Percentiles rank a stretch among this genome's conserved stretches.
These are phyloP conservation scores for Nannobrachium achirus DNA, from an alignment of 2,113 vertebrate species.

Conservation along the genomic window DNA sequence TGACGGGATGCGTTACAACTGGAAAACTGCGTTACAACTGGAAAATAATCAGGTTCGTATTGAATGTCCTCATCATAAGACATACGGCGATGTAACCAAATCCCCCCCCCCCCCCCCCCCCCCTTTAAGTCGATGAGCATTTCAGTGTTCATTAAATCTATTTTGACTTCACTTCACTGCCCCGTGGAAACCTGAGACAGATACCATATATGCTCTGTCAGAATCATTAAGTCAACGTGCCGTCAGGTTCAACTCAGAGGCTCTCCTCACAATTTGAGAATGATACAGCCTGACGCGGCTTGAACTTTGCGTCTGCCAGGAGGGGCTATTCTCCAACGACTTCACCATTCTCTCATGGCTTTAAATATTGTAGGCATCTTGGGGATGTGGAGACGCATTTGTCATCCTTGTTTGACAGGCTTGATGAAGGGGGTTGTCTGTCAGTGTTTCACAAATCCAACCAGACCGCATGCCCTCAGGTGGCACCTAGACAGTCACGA, in stretches of 20 bases:
- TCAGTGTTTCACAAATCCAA: conserved; percentile 74
- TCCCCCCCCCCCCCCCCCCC: conserved; percentile 5
- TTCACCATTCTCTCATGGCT: conserved; percentile 68
- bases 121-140: conserved; percentile 48
- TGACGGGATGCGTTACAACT: conserved; percentile 11
- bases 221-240: conserved; percentile 74
- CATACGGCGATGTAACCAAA: conserved; percentile 32
- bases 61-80: conserved; percentile 20
- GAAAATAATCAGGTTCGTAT: conserved; percentile 5
- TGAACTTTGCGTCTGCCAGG: conserved; percentile 72
- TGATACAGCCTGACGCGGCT: conserved; percentile 70
- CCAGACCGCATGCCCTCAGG: conserved; percentile 68
- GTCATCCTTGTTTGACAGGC: conserved; percentile 79
- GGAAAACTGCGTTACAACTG: conserved; percentile 10
- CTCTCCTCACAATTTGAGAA: conserved; percentile 68
- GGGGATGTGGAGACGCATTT: conserved; percentile 77
- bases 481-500: conserved; percentile 65
- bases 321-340: conserved; percentile 65
- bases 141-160: conserved; percentile 52
- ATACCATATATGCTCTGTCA: conserved; percentile 71
- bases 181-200: conserved; percentile 69
- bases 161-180: conserved; percentile 58
- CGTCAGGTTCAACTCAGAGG: conserved; percentile 64
- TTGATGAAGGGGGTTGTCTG: conserved; percentile 79
- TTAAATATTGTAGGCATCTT: conserved; percentile 76